Base-by-base conservation (phyloP, 2,797 vertebrate genomes). In the Pipistrellus kuhlii region DNA sequence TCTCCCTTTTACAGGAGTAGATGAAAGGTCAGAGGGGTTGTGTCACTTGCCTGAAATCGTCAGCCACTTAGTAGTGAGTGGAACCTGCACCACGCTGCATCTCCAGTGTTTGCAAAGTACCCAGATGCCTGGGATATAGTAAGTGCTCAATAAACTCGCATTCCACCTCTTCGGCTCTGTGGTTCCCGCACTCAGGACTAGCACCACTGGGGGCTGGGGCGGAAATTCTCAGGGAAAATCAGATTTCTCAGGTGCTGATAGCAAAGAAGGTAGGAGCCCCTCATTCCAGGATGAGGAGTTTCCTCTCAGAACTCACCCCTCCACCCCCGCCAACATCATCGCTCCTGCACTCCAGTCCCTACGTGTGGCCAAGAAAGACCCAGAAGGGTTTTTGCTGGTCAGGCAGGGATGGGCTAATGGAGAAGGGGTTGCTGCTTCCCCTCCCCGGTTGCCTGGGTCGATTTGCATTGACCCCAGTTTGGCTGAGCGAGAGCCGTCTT, bases 401-500 rank as follows among this genome's bases (percentile, higher is more conserved):
- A 88, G 95, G 96, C 94, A 62, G 94, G 96, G 97, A 92, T 93
- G 94, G 59, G 97, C 97, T 98, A 98, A 98, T 98, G 98, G 98
- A 98, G 97, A 91, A 93, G 91, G 93, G 91, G 83, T 73, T 15
- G 27, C 59, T 20, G 62, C 55, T 77, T 78, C 46, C 91, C 94
- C 85, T 95, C 95, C 95, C 89, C 97, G 87, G 38, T 87, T 71
- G 82, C 97, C 93, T 85, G 0, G 97, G 97, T 98, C 98, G 96
- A 98, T 98, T 81, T 62, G 53, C 97, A 98, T 98, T 98, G 98
- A 98, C 98, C 97, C 17, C 25, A 6, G 95, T 96, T 98, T 90
- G 96, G 97, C 97, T 97, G 98, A 98, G 98, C 35, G 76, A 97
- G 97, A 98, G 97, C 98, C 97, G 91, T 98, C 98, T 97, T 98